phyloP scores from a whole-genome alignment of 2,888 invertebrate genomes.

The Dichetophora obliterata region DNA sequence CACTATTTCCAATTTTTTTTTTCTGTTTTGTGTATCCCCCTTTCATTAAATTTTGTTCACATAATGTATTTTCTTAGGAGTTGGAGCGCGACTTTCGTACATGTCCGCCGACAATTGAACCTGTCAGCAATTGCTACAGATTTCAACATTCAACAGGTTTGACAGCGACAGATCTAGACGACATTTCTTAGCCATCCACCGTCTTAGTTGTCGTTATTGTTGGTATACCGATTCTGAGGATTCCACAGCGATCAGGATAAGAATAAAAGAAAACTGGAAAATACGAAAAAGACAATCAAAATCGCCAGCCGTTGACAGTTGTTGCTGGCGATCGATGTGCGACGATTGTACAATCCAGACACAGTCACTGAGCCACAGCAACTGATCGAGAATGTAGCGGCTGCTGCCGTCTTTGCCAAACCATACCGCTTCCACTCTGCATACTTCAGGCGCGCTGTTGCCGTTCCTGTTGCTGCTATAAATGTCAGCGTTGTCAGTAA shows the following conservation, averaged over 20 bases:
- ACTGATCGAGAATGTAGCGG: neutral
- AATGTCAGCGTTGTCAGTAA: slow-evolving; percentile 50
- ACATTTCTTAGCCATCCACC: slow-evolving; percentile 43
- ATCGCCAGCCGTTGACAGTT: slow-evolving; percentile 60
- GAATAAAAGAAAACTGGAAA: slow-evolving; percentile 21
- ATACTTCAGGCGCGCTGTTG: slow-evolving; percentile 10
- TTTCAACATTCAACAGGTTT: slow-evolving; percentile 57
- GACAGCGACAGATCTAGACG: slow-evolving; percentile 66
- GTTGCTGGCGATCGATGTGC: slow-evolving; percentile 57
- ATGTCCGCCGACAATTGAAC: slow-evolving; percentile 47
- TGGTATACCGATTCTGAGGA: slow-evolving; percentile 8
- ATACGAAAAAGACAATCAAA: slow-evolving; percentile 44
- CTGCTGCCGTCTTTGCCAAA: slow-evolving; percentile 10
- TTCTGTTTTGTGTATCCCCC: neutral
- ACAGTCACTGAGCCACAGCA: slow-evolving; percentile 20
- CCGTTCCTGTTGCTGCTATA: slow-evolving; percentile 44
- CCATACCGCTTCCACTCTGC: slow-evolving; percentile 30
- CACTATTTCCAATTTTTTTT: neutral
- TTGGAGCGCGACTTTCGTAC: slow-evolving; percentile 44
- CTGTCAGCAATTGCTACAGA: slow-evolving; percentile 59
- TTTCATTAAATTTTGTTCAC: slow-evolving; percentile 26
- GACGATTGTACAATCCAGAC: slow-evolving; percentile 38
- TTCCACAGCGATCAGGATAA: slow-evolving; percentile 28
- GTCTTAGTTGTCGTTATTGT: slow-evolving; percentile 34
- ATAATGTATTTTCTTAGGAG: slow-evolving; percentile 41